Base-by-base conservation (phyloP, 2,113 vertebrate species). In the Caranx melampygus region DNA sequence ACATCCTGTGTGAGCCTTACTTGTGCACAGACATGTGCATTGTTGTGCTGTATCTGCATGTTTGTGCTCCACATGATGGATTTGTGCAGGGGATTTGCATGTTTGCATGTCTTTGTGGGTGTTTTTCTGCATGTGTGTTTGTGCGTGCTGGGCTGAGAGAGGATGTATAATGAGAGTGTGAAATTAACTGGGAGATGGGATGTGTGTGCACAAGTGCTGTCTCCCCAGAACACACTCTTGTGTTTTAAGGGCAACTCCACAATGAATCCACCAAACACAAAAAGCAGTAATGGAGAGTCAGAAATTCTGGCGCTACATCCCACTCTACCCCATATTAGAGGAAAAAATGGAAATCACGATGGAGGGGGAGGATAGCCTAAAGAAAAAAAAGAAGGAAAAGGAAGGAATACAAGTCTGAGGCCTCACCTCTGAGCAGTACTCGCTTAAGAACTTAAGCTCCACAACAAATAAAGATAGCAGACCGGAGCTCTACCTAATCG, bases 381-480 rank as follows among this genome's bases (percentile, higher is more conserved):
- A 62, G 4, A 51, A 18, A 44, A 58, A 67, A 60, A 18, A 44
- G 54, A 54, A 52, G 47, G 44, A 66, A 80, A 57, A 60, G 21
- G 12, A 75, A 73, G 47, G 47, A 78, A 85, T 75, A 70, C 35
- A 76, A 26, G 45, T 76, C 61, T 72, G 72, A 78, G 47, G 78
- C 64, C 69, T 86, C 82, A 88, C 59, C 84, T 89, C 70, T 58
- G 26, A 79, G 78, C 81, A 81, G 61, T 18, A 45, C 69, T 83
- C 14, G 7, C 62, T 59, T 87, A 87, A 88, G 80, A 87, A 81
- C 72, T 78, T 83, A 89, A 92, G 81, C 88, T 81, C 57, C 47
- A 77, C 55, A 90, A 86, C 73, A 90, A 90, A 91, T 75, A 92
- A 55, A 85, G 76, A 79, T 72, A 86, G 37, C 64, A 57, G 69